These are phyloP conservation scores for Bergia sp. DNA, from an alignment of 92 coral and sea anemone species.

Conservation along the genomic window DNA sequence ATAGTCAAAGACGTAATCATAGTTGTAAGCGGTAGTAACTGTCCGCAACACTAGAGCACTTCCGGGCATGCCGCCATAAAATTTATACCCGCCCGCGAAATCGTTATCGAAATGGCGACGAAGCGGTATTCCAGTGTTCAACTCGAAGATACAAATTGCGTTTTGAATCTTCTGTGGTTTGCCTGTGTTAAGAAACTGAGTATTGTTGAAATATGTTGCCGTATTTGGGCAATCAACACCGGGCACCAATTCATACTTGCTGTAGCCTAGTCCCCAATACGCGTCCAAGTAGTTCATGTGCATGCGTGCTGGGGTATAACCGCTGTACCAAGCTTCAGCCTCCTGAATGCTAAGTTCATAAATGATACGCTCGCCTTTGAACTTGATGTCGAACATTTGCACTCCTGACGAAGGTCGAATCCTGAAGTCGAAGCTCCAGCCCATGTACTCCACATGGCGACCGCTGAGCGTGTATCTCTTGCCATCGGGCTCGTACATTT, in stretches of 20 bases:
- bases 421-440: slow-evolving; percentile 90
- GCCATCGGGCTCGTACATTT: slow-evolving; percentile 88
- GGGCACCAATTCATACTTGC: slow-evolving; percentile 61
- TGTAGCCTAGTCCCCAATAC: slow-evolving; percentile 73
- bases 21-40: slow-evolving; percentile 70
- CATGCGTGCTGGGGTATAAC: slow-evolving; percentile 71
- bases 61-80: slow-evolving; percentile 80
- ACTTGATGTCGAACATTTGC: slow-evolving; percentile 79
- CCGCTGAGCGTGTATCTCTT: slow-evolving; percentile 74
- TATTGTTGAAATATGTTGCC: slow-evolving; percentile 72
- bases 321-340: slow-evolving; percentile 82
- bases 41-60: slow-evolving; percentile 79
- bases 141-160: slow-evolving; percentile 88
- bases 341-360: slow-evolving; percentile 91
- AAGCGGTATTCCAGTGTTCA: slow-evolving; percentile 86
- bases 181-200: slow-evolving; percentile 61
- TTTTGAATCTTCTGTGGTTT: slow-evolving; percentile 62
- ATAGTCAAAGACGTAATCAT: slow-evolving; percentile 84
- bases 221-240: slow-evolving; percentile 92
- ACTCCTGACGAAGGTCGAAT: slow-evolving; percentile 75
- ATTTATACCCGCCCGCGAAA: slow-evolving; percentile 62
- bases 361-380: slow-evolving; percentile 65
- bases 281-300: slow-evolving; percentile 70
- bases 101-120: slow-evolving; percentile 89
- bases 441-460: slow-evolving; percentile 85